phyloP scores from a whole-genome alignment of 2,113 vertebrate genomes.

The Puffinus mauretanicus region DNA sequence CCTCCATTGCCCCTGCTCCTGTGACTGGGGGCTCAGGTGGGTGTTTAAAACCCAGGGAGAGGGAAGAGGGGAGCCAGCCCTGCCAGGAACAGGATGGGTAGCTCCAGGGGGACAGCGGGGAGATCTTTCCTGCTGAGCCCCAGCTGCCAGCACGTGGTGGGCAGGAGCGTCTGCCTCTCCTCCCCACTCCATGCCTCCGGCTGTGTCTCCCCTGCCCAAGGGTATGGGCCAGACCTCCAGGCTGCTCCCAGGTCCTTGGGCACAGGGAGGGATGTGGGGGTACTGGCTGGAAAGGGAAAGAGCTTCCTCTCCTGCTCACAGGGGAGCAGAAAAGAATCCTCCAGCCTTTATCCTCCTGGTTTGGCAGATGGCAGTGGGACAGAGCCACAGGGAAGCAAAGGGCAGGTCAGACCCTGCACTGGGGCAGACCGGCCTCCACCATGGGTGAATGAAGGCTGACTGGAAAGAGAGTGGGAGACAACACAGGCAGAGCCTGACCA shows the following conservation, averaged over 20 bases:
- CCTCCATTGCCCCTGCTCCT: neutral
- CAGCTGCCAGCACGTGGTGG: accelerated
- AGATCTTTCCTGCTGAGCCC: neutral
- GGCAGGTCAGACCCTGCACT: neutral
- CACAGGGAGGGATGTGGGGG: neutral
- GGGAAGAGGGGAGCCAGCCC: neutral
- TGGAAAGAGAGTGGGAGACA: neutral
- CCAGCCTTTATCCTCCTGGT: accelerated
- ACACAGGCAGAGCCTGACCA: neutral
- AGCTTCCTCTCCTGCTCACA: neutral
- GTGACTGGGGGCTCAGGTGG: neutral
- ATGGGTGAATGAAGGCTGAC: neutral
- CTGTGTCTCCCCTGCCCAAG: neutral
- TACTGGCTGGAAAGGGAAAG: neutral
- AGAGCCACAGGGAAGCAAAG: neutral
- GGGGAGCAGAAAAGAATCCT: neutral
- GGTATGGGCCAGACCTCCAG: neutral
- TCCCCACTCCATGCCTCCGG: neutral
- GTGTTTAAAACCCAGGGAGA: neutral
- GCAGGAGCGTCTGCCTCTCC: neutral
- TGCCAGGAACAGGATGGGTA: accelerated
- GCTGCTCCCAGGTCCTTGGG: neutral
- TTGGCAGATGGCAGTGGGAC: accelerated
- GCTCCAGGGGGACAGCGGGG: neutral
- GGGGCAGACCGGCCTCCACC: neutral